Conservation (phyloP, 2,888 invertebrate species). For the Lissonota sp. region DNA sequence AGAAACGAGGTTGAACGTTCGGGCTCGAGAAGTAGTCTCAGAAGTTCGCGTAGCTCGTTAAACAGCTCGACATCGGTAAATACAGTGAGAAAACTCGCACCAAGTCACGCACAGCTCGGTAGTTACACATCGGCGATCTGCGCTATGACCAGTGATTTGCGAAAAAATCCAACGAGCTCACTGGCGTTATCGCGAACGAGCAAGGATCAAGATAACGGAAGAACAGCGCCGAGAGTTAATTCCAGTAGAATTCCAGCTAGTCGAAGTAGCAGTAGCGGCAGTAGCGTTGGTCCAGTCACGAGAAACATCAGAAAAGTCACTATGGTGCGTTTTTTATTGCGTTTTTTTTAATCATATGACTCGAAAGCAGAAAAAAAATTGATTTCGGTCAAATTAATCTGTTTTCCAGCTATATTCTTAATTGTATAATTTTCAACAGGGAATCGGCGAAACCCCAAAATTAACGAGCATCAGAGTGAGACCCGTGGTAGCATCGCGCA, state of each 20-base stretch:
- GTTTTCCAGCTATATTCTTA: background rate
- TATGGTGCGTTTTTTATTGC: slow-evolving; percentile 49
- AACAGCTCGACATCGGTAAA: slow-evolving; percentile 92
- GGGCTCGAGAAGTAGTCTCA: slow-evolving; percentile 91
- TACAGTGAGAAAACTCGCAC: slow-evolving; percentile 90
- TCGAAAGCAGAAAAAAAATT: no score
- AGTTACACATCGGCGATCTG: slow-evolving; percentile 85
- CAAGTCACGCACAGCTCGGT: slow-evolving; percentile 84
- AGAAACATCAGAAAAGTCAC: slow-evolving; percentile 74
- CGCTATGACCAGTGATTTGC: slow-evolving; percentile 82
- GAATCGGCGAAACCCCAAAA: slow-evolving; percentile 52
- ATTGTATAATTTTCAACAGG: slow-evolving; percentile 28
- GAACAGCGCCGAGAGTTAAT: slow-evolving; percentile 72
- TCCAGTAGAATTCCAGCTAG: slow-evolving; percentile 85
- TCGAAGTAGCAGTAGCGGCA: slow-evolving; percentile 86
- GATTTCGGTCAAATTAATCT: background rate
- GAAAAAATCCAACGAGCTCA: slow-evolving; percentile 72
- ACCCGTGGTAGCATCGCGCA: slow-evolving; percentile 79
- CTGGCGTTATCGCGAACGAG: slow-evolving; percentile 49
- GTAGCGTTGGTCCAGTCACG: slow-evolving; percentile 85
- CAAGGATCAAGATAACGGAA: slow-evolving; percentile 70
- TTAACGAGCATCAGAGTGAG: slow-evolving; percentile 62
- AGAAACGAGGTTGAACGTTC: slow-evolving; percentile 89
- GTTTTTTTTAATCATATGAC: background rate
- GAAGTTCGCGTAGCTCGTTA: slow-evolving; percentile 93